Conservation (phyloP, 2,113 vertebrate genomes). For the Pogonocichla stellata region DNA sequence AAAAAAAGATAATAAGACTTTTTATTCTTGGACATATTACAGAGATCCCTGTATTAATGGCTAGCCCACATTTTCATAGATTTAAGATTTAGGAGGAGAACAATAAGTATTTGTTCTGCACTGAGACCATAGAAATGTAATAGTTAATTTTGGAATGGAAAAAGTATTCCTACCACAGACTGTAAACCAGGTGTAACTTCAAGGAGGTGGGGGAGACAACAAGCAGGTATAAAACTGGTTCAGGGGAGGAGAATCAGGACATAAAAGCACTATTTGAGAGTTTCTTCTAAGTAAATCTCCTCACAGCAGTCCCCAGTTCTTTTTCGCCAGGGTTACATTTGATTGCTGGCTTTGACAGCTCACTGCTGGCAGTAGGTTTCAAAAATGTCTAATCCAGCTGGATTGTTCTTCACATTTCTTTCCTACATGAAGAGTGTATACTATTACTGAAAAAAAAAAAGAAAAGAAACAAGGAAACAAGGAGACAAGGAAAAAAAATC, state of each 20-base stretch:
- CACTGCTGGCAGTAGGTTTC: slow-evolving; percentile 46
- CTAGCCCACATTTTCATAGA: background rate
- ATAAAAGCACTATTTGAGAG: slow-evolving; percentile 14
- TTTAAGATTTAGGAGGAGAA: background rate
- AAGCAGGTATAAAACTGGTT: slow-evolving; percentile 9
- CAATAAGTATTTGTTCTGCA: background rate
- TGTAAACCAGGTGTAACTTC: slow-evolving; percentile 3
- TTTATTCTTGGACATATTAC: background rate
- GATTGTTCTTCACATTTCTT: slow-evolving; percentile 50
- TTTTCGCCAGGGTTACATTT: slow-evolving; percentile 40
- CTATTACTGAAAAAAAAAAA: background rate
- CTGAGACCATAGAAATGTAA: background rate
- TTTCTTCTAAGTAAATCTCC: slow-evolving; percentile 56
- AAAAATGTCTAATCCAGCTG: slow-evolving; percentile 57
- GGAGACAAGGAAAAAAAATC: background rate
- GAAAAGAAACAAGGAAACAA: background rate
- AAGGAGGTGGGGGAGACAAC: background rate
- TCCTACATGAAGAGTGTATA: slow-evolving; percentile 19
- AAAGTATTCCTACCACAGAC: background rate
- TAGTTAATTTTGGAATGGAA: background rate
- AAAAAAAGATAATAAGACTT: background rate
- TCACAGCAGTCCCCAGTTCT: slow-evolving; percentile 48
- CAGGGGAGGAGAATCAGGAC: background rate
- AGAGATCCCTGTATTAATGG: background rate
- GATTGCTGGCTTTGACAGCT: slow-evolving; percentile 62